Base-by-base conservation (phyloP, 2,888 invertebrate genomes). In the Rapana venosa region DNA sequence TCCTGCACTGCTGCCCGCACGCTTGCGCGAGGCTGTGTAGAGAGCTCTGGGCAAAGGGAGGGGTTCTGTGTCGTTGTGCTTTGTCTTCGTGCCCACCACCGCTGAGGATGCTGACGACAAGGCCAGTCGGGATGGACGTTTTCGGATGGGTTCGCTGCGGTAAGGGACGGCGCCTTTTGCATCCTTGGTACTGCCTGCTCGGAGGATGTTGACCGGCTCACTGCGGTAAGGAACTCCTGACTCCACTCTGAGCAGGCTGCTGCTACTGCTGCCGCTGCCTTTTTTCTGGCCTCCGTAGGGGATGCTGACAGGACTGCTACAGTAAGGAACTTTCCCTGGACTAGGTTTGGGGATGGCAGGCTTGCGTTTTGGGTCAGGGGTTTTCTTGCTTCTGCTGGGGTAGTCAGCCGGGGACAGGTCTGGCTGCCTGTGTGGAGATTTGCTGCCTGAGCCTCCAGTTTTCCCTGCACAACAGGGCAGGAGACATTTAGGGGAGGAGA, bases 161-260 rank as follows among this genome's bases (percentile, higher is more conserved):
- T 86, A 86, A 17, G 86, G 86, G 17, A 86, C 66, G 66, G n/a
- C 22, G 35, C 86, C 32, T 4, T 30, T 61, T 8, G 47, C 22
- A 11, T 22, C 22, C 11, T 20, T 83, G 32, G 77, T 4, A 61
- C 47, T 47, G 47, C 47, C 47, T 17, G 74, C 26, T 8, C 81
- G 89, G 47, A 77, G 84, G 36, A 83, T 85, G 32, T 58, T 32
- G 56, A 84, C 26, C n/a, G 84, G 74, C 35, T 86, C 86, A 32
- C 86, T 86, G 22, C 86, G 86, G 26, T 86, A 86, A 1, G 86
- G 86, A 17, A 86, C 35, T 56, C 13, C 36, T 47, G 30, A 26
- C n/a, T 15, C 30, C n/a, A 70, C 22, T 61, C 35, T 30, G 66
- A 15, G 35, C 35, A 70, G n/a, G 47, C 22, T 47, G 36, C 20